phyloP scores from a whole-genome alignment of 2,888 invertebrate genomes.

The Thera obeliscata region DNA sequence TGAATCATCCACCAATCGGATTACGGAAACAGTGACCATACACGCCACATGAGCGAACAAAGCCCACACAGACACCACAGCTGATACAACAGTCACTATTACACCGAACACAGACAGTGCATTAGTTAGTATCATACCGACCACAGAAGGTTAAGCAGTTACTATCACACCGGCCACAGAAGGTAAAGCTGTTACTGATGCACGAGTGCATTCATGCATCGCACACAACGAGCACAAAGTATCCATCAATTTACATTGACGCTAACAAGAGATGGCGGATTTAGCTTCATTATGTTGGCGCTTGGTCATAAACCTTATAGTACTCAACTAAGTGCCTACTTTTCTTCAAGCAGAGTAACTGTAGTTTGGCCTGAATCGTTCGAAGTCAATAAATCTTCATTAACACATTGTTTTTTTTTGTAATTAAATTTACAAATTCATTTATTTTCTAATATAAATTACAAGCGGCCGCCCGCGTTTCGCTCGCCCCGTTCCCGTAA shows the following conservation, averaged over 20 bases:
- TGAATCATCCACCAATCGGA: slow-evolving; percentile 27
- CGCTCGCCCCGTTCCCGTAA: no score
- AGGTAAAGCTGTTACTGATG: slow-evolving; percentile 2
- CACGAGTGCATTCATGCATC: slow-evolving; percentile 43
- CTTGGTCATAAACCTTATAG: not conserved
- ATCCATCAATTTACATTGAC: slow-evolving; percentile 47
- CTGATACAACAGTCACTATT: slow-evolving; percentile 12
- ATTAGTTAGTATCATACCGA: no score
- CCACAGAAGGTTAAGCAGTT: no score
- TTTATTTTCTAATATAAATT: no score
- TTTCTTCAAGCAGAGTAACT: slow-evolving; percentile 1
- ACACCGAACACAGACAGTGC: slow-evolving; percentile 11
- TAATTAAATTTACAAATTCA: no score
- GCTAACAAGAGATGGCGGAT: slow-evolving; percentile 32
- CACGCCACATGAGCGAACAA: slow-evolving; percentile 33
- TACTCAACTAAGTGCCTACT: slow-evolving; percentile 11
- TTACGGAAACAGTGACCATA: slow-evolving; percentile 34
- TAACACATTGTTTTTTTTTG: not conserved
- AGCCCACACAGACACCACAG: slow-evolving; percentile 26
- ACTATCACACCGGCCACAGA: no score
- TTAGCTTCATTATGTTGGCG: slow-evolving; percentile 11
- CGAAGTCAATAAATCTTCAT: not conserved
- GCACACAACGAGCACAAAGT: slow-evolving; percentile 43
- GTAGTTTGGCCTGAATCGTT: no score
- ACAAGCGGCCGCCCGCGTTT: no score